phyloP scores from a whole-genome alignment of 1,140 invertebrate genomes.

The Drosophila tsacasi region DNA sequence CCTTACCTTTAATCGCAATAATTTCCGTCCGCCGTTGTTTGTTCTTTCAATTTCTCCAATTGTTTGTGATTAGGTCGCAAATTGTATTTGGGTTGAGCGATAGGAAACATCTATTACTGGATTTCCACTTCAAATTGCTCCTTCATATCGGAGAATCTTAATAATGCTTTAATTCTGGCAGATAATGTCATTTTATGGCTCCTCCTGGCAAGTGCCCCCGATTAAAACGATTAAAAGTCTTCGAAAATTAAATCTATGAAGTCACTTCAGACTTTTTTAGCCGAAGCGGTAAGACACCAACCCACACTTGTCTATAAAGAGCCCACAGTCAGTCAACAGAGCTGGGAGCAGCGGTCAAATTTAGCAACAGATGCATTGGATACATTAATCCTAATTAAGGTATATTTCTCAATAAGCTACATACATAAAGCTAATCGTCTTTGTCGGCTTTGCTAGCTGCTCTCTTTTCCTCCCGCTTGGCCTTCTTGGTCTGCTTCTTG shows the following conservation, averaged over 20 bases:
- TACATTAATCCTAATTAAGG: constrained; percentile 1
- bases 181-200: constrained; percentile 49
- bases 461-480: constrained; percentile 31
- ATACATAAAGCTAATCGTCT: constrained; percentile 9
- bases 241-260: constrained; percentile 8
- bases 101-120: constrained; percentile 45
- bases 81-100: constrained; percentile 27
- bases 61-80: constrained; percentile 21
- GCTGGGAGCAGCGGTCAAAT: neutral
- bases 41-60: constrained; percentile 15
- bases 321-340: too few relatives aligned
- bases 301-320: too few relatives aligned
- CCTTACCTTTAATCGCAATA: constrained; percentile 24
- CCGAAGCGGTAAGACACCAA: neutral
- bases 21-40: constrained; percentile 5
- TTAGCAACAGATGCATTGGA: neutral
- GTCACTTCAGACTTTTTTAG: constrained; percentile 13
- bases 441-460: neutral
- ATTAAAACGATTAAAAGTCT: constrained; percentile 39
- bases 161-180: constrained; percentile 42
- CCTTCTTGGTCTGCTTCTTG: constrained; percentile 85
- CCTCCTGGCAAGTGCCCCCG: neutral
- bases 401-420: constrained; percentile 20
- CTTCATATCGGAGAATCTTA: constrained; percentile 32
- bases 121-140: constrained; percentile 30